A percentile compares a stretch with the other conserved stretches of the same genome.
Conservation (phyloP, 1,140 invertebrate genomes). For the Drosophila insularis region DNA sequence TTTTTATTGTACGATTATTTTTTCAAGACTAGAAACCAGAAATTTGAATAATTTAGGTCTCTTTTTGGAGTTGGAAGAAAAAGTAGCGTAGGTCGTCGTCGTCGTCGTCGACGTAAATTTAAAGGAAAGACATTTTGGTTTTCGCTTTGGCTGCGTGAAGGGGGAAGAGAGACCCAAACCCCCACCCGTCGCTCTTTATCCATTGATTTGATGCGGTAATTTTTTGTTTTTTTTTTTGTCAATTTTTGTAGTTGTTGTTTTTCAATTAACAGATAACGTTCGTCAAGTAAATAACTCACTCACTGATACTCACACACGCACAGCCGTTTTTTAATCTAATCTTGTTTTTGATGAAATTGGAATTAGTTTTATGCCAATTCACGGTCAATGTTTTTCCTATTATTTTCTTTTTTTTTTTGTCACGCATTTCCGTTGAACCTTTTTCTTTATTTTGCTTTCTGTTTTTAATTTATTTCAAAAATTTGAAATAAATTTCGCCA, state of each 20-base stretch:
- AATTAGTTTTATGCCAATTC: constrained; percentile 61
- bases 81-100: neutral
- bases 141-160: neutral
- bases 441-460: constrained; percentile 16
- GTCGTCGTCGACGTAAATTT: neutral
- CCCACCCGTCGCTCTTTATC: constrained; percentile 14
- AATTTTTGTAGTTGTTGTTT: constrained; percentile 30
- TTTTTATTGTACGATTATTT: constrained; percentile 36
- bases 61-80: neutral
- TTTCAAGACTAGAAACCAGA: constrained; percentile 37
- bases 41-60: constrained; percentile 21
- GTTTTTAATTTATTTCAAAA: neutral
- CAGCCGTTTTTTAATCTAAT: constrained; percentile 48
- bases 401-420: constrained; percentile 14
- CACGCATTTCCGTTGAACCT: constrained; percentile 57
- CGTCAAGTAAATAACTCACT: constrained; percentile 34
- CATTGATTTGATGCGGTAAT: constrained; percentile 30
- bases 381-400: constrained; percentile 68
- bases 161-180: too few species aligned
- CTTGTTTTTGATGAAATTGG: constrained; percentile 26
- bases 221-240: constrained; percentile 11
- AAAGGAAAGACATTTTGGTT: neutral
- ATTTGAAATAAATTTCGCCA: neutral
- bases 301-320: constrained; percentile 1
- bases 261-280: constrained; percentile 54